These are phyloP conservation scores for Telmatherina bonti DNA, from an alignment of 2,797 vertebrate genomes.

Conservation along the genomic window DNA sequence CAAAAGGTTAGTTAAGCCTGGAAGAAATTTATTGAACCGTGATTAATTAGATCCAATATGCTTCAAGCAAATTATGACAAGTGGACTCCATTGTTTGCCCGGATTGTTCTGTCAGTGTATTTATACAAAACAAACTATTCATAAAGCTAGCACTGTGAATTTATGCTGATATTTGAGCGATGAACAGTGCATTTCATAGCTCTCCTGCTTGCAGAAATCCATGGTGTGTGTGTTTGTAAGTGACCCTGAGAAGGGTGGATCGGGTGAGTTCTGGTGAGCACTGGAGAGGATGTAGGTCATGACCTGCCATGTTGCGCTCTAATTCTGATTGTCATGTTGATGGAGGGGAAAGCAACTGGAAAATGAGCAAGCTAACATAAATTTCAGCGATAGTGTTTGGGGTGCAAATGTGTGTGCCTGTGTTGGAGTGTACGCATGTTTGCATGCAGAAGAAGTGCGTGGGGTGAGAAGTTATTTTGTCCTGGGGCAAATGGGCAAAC, in stretches of 20 bases:
- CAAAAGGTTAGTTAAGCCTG: background rate
- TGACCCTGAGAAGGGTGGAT: too few species aligned
- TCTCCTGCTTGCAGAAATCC: too few species aligned
- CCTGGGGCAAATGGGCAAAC: conserved; percentile 68
- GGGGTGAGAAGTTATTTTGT: conserved; percentile 65
- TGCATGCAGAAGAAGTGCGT: conserved; percentile 15
- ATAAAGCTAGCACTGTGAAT: background rate
- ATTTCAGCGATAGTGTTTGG: conserved; percentile 55
- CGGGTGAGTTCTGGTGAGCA: conserved; percentile 44
- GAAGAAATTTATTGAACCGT: background rate
- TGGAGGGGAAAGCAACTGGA: conserved; percentile 69
- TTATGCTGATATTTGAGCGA: background rate
- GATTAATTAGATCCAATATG: background rate
- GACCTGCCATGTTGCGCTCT: conserved; percentile 72
- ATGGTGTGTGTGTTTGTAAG: conserved; percentile 10
- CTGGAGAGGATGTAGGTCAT: conserved; percentile 65
- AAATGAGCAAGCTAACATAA: conserved; percentile 70
- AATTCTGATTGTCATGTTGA: conserved; percentile 82
- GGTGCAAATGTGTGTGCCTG: conserved; percentile 18
- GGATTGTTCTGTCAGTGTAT: background rate
- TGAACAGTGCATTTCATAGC: background rate
- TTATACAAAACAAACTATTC: background rate
- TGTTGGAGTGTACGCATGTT: conserved; percentile 19
- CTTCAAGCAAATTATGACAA: background rate
- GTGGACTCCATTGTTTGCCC: background rate